These are phyloP conservation scores for Contarinia nasturtii DNA, from an alignment of 1,140 invertebrate species.

Conservation along the genomic window DNA sequence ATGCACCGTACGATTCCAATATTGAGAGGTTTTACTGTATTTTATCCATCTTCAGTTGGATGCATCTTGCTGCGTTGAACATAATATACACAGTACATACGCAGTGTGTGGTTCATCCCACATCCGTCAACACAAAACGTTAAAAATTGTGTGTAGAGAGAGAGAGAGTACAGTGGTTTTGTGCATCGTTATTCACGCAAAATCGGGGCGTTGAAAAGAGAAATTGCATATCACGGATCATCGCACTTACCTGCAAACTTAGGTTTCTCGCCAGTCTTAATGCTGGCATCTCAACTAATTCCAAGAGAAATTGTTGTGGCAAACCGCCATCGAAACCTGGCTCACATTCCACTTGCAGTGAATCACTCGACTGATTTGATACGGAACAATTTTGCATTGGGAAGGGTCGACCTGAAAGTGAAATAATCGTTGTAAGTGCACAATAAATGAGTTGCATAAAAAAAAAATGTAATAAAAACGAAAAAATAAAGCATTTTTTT, in stretches of 20 bases:
- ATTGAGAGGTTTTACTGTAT: too few species aligned
- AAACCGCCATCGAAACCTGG: constrained; percentile 73
- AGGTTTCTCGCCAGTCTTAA: constrained; percentile 25
- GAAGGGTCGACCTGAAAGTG: constrained; percentile 55
- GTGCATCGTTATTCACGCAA: too few species aligned
- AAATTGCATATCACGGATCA: background rate
- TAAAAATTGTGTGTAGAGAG: too few species aligned
- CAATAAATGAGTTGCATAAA: background rate
- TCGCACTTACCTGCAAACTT: constrained; percentile 15
- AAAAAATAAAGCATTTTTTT: too few species aligned
- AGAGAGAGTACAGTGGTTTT: background rate
- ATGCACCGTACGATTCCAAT: too few species aligned
- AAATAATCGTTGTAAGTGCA: background rate
- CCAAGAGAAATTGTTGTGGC: constrained; percentile 59
- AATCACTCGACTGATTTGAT: constrained; percentile 69
- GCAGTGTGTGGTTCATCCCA: too few species aligned
- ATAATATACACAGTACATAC: too few species aligned
- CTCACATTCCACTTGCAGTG: constrained; percentile 54
- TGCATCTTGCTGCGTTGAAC: too few species aligned
- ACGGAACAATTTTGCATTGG: constrained; percentile 72
- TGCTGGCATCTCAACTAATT: constrained; percentile 42
- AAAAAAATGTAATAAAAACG: background rate
- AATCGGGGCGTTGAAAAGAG: too few species aligned
- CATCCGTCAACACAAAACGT: too few species aligned
- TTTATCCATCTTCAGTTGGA: too few species aligned